Evolutionary conservation across 1,140 invertebrate genomes (phyloP), one percentile per base, ranked within the genome.

Genomic region (Heliothis subflexa): DNA sequence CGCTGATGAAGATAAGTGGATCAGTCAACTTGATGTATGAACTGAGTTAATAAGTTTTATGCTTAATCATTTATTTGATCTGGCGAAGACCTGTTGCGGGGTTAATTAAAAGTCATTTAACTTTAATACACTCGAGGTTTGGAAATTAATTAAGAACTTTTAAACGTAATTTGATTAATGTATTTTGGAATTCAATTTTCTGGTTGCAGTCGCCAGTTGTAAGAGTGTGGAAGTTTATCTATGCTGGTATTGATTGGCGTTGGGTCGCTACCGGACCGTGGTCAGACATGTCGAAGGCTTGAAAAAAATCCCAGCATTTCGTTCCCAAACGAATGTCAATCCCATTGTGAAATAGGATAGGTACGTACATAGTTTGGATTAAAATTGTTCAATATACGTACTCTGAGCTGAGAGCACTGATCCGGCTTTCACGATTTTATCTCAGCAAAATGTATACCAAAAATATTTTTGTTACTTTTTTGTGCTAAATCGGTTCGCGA

Each of bases 391-490:
- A n/a, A 50, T 50, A 57, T 61, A 25, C 40, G 45, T 28, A 59
- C 28, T 16, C 50, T 21, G 12, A 18, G 10, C 18, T 18, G 68
- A 18, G 49, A 71, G 49, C 49, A 66, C 62, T 66, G 62, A 66
- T 71, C 68, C 68, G 50, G 68, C 28, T 71, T 71, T 40, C 49
- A 55, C 14, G 49, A 40, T 33, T 55, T 33, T 55, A 71, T 71
- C 50, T 55, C 68, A 55, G 14, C 66, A n/a, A 52, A 68, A 49
- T 68, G 50, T 70, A 47, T 47, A 18, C 11, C 61, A 12, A 47
- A 70, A 70, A 70, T 70, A 70, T 52, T 70, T 68, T 68, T 50
- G 64, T 68, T 68, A 68, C 64, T 50, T 68, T 68, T 50, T 50
- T 50, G 47, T 50, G 18, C 47, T 70, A 70, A 70, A 52, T 70